Percentiles rank a stretch among this genome's conserved stretches.
Conservation (phyloP, 1,140 invertebrate genomes). For the Lordiphosa collinella region DNA sequence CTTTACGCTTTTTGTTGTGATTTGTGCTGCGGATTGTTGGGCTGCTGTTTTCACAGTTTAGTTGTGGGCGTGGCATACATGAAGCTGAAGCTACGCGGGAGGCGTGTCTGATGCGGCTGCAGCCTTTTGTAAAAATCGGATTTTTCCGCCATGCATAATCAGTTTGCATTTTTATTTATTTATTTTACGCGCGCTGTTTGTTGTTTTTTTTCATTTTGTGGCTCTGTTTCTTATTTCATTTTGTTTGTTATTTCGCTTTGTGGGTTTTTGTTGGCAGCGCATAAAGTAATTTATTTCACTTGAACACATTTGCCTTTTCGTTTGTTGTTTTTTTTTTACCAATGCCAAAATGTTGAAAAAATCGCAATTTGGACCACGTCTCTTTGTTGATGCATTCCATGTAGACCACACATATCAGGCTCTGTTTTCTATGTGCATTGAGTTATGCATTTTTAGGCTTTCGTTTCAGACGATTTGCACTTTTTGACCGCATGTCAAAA, state of each 20-base stretch:
- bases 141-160: slow-evolving; percentile 75
- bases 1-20: slow-evolving; percentile 47
- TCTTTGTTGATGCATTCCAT: slow-evolving; percentile 22
- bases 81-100: slow-evolving; percentile 20
- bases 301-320: slow-evolving; percentile 63
- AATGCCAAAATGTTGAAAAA: slow-evolving; percentile 17
- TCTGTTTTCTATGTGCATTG: slow-evolving; percentile 59
- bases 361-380: slow-evolving; percentile 39
- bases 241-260: slow-evolving; percentile 50
- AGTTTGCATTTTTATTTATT: slow-evolving; percentile 75
- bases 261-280: slow-evolving; percentile 45
- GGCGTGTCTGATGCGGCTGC: slow-evolving; percentile 14
- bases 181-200: slow-evolving; percentile 62
- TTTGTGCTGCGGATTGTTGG: slow-evolving; percentile 53
- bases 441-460: slow-evolving; percentile 74
- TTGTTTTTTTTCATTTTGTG: slow-evolving; percentile 18
- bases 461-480: slow-evolving; percentile 1
- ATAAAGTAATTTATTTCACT: slow-evolving; percentile 77
- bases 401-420: background rate
- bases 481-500: too few species aligned
- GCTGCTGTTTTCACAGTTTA: slow-evolving; percentile 54
- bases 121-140: slow-evolving; percentile 58
- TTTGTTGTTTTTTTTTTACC: slow-evolving; percentile 33
- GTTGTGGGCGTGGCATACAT: slow-evolving; percentile 62
- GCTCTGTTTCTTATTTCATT: slow-evolving; percentile 43